These are phyloP conservation scores for Papilio xuthus DNA, from an alignment of 1,140 invertebrate genomes.

Conservation along the genomic window DNA sequence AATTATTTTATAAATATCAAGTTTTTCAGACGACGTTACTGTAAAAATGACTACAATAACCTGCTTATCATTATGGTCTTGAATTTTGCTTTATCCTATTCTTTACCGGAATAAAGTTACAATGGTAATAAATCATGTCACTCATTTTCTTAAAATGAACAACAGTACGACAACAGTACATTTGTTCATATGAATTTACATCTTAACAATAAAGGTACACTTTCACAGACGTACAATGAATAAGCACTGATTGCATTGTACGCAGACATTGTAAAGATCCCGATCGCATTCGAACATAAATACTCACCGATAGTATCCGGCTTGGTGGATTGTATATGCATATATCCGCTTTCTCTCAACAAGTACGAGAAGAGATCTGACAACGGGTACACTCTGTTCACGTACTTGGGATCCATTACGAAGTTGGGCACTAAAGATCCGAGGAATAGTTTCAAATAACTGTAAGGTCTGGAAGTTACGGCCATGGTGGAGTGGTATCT, in stretches of 20 bases:
- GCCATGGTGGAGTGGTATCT: slow-evolving; percentile 87
- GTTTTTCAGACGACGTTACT: too few relatives aligned
- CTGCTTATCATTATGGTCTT: too few relatives aligned
- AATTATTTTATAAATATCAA: slow-evolving; percentile 40
- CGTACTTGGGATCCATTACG: slow-evolving; percentile 80
- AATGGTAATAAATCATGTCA: not conserved
- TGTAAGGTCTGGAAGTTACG: slow-evolving; percentile 58
- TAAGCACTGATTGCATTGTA: not conserved
- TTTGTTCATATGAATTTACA: not conserved
- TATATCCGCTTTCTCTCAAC: slow-evolving; percentile 89
- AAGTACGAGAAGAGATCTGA: slow-evolving; percentile 75
- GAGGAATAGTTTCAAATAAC: slow-evolving; percentile 80
- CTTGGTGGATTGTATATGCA: slow-evolving; percentile 94
- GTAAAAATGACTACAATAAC: too few relatives aligned
- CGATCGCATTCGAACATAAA: not conserved
- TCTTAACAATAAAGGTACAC: not conserved
- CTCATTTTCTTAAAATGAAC: not conserved
- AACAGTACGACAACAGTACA: not conserved
- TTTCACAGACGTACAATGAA: not conserved
- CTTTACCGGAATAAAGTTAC: too few relatives aligned
- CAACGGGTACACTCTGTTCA: slow-evolving; percentile 84
- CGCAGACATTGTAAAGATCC: not conserved
- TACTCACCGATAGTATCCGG: slow-evolving; percentile 93
- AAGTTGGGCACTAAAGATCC: slow-evolving; percentile 77
- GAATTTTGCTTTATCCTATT: too few relatives aligned